Evolutionary conservation across 2,113 vertebrate species (phyloP), one percentile per base, ranked within the genome.

Genomic region (Zosterops pallidus): DNA sequence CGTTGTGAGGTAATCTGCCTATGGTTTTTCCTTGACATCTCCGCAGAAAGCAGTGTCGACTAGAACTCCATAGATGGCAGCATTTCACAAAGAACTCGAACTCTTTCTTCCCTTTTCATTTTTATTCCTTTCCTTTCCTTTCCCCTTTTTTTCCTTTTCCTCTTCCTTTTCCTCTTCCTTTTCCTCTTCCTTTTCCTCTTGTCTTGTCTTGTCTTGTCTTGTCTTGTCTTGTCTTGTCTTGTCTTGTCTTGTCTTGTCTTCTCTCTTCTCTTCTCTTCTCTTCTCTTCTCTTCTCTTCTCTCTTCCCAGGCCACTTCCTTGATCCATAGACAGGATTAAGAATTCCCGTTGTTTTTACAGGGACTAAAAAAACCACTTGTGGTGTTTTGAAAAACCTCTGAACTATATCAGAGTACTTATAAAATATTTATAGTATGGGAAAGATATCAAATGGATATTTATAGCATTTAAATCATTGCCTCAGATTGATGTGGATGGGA

Each of bases 51-150:
- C 90, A 95, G 33, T 97, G 29, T 28, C 87, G 14, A 3, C 13
- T 3, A 6, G 46, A 71, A 14, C 56, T 98, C 99, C 96, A 98
- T 98, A 99, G 99, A 99, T 99, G 99, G 99, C 99, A 99, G 98
- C 98, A 98, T 99, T 98, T 98, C 98, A 98, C 98, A 99, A 98
- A 99, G 97, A 98, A 99, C 96, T 85, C 56, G 4, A 42, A 52
- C 6, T n/a, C 7, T 55, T 17, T 17, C 4, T 16, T 9, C 6
- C 5, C 6, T 20, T 16, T 25, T 19, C 12, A 3, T 35, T 49
- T 20, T 5, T 4, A 6, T 26, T 28, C 28, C 11, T 41, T 70
- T 24, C 9, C 9, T 29, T 49, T 19, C 11, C n/a, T n/a, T n/a
- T n/a, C n/a, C n/a, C 11, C 9, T 2, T 3, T 29, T 9, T 12